Evolutionary conservation across 2,888 invertebrate genomes (phyloP).

Genomic region (Itoplectis maculator): DNA sequence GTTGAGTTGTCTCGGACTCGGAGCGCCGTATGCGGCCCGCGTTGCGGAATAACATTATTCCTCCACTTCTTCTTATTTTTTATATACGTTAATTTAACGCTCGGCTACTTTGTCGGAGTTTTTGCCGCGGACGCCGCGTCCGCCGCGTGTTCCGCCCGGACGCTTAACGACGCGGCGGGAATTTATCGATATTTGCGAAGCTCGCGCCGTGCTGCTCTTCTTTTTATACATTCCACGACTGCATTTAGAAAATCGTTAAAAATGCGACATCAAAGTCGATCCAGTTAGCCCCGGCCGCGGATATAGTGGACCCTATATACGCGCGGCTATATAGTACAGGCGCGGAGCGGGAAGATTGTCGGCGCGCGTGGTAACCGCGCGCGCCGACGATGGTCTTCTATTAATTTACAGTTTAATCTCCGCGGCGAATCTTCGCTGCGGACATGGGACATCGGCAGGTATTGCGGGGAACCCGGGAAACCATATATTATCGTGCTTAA

Average conservation of each 20-base stretch:
- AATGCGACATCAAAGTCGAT: not conserved
- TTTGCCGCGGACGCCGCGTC: constrained; percentile 1
- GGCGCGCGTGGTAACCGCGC: constrained; percentile 28
- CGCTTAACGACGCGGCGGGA: constrained; percentile 57
- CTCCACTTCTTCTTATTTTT: constrained; percentile 2
- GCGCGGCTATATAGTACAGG: constrained; percentile 2
- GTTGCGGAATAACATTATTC: not conserved
- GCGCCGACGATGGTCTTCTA: constrained; percentile 70
- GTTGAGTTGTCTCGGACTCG: constrained; percentile 28
- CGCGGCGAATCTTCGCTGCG: constrained; percentile 74
- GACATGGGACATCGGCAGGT: constrained; percentile 76
- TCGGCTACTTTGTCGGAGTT: constrained; percentile 23
- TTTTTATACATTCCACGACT: not conserved
- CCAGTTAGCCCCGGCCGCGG: not conserved
- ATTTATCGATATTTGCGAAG: constrained; percentile 64
- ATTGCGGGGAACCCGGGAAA: constrained; percentile 68
- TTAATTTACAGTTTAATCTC: constrained; percentile 76
- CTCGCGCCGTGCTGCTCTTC: constrained; percentile 7
- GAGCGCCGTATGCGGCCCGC: not conserved
- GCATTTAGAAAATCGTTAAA: not conserved
- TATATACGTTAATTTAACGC: constrained; percentile 16
- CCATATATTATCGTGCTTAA: constrained; percentile 71
- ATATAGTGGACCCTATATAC: constrained; percentile 16
- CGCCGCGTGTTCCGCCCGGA: constrained; percentile 50
- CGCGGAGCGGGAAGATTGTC: constrained; percentile 37